Percentiles rank a stretch among this genome's conserved stretches.
Conservation (phyloP, 2,888 invertebrate genomes). For the Serripes groenlandicus region DNA sequence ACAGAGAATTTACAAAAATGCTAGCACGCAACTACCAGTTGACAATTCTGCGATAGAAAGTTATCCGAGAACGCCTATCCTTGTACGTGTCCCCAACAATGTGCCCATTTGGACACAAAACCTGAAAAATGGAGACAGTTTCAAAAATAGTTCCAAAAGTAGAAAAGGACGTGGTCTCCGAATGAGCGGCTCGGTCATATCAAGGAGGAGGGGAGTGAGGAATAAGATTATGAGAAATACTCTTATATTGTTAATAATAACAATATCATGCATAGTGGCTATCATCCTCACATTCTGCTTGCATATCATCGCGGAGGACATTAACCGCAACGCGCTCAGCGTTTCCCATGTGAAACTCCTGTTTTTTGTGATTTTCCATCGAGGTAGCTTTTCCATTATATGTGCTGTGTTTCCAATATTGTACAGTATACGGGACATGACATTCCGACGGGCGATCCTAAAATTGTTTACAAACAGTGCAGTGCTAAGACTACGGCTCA, state of each 20-base stretch:
- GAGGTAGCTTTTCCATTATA: constrained; percentile 67
- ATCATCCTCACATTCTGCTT: constrained; percentile 60
- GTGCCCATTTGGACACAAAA: neutral
- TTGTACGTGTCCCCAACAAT: neutral
- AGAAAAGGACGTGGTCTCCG: constrained; percentile 6
- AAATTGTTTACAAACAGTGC: constrained; percentile 34
- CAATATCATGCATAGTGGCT: constrained; percentile 60
- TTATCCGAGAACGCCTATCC: neutral
- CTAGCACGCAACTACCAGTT: constrained; percentile 22
- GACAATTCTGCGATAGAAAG: neutral
- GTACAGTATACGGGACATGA: constrained; percentile 59
- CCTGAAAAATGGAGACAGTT: constrained; percentile 24
- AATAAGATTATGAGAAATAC: constrained; percentile 59
- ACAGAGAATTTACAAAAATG: constrained; percentile 44
- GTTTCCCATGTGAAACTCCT: constrained; percentile 35
- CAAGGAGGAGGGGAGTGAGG: constrained; percentile 43
- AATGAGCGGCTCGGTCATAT: constrained; percentile 44
- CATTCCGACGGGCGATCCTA: constrained; percentile 51
- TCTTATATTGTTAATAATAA: constrained; percentile 62
- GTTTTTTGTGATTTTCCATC: constrained; percentile 64
- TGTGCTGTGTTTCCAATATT: constrained; percentile 64
- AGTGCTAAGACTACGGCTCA: constrained; percentile 5
- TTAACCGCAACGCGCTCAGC: constrained; percentile 42
- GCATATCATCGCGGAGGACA: constrained; percentile 54
- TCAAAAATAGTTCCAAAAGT: neutral